Evolutionary conservation across 2,888 invertebrate species (phyloP).

Genomic region (Limnephilus rhombicus): DNA sequence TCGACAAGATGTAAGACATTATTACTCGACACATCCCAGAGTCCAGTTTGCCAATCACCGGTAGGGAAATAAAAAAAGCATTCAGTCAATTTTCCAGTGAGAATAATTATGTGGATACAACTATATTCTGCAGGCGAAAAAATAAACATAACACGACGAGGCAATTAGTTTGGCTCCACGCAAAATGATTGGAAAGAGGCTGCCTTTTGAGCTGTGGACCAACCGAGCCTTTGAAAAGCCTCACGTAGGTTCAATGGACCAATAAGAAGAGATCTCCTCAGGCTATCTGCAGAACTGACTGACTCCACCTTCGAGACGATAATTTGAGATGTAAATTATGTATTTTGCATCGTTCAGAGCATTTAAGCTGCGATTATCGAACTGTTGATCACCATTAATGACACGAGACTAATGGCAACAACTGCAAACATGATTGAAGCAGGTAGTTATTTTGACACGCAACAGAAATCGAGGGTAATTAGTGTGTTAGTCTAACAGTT

Average conservation of each 20-base stretch:
- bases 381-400: slow-evolving; percentile 8
- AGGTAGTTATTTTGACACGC: slow-evolving; percentile 19
- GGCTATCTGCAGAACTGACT: slow-evolving; percentile 51
- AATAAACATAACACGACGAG: slow-evolving; percentile 49
- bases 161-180: slow-evolving; percentile 55
- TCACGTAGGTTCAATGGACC: slow-evolving; percentile 51
- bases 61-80: slow-evolving; percentile 22
- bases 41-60: slow-evolving; percentile 41
- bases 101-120: slow-evolving; percentile 41
- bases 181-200: slow-evolving; percentile 51
- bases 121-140: slow-evolving; percentile 45
- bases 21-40: slow-evolving; percentile 7
- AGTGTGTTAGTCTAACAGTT: background rate
- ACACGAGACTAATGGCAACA: background rate
- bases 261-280: slow-evolving; percentile 49
- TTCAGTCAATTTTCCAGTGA: slow-evolving; percentile 24
- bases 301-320: slow-evolving; percentile 36
- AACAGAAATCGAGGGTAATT: slow-evolving; percentile 17
- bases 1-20: slow-evolving; percentile 4
- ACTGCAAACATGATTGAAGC: background rate
- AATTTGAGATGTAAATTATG: slow-evolving; percentile 31
- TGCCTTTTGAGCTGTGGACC: slow-evolving; percentile 50
- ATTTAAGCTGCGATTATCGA: slow-evolving; percentile 4
- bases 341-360: slow-evolving; percentile 31
- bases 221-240: slow-evolving; percentile 53